Evolutionary conservation across 2,888 invertebrate species (phyloP).

Genomic region (Acanthosepion lycidas): DNA sequence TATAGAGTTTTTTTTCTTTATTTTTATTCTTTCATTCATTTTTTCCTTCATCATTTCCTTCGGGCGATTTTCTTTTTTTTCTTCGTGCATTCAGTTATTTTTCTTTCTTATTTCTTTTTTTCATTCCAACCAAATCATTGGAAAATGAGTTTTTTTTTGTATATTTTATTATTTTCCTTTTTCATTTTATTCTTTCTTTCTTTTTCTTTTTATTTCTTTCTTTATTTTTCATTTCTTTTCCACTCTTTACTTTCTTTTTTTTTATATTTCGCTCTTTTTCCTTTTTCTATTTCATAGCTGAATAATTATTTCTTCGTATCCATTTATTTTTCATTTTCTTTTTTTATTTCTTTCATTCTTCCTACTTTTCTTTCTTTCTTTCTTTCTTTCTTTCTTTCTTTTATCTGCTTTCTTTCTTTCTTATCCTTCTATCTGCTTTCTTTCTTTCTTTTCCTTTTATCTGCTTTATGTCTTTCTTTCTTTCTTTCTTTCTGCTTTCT

Average conservation of each 20-base stretch:
- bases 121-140: too few species aligned
- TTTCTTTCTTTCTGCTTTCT: neutral
- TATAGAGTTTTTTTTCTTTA: too few species aligned
- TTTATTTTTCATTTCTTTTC: neutral
- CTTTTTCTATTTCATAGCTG: neutral
- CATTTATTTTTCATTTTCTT: neutral
- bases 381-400: neutral
- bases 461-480: too few species aligned
- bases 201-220: slow-evolving; percentile 25
- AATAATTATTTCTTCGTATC: neutral
- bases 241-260: neutral
- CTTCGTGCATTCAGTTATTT: too few species aligned
- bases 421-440: too few species aligned
- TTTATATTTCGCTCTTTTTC: neutral
- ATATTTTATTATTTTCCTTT: neutral
- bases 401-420: too few species aligned
- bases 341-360: neutral
- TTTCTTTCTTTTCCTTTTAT: too few species aligned
- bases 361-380: neutral
- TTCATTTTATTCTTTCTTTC: neutral
- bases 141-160: neutral
- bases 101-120: too few species aligned
- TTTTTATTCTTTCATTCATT: too few species aligned
- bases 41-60: too few species aligned
- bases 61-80: too few species aligned